Conservation (phyloP, 2,888 invertebrate species). For the Idaea straminata region DNA sequence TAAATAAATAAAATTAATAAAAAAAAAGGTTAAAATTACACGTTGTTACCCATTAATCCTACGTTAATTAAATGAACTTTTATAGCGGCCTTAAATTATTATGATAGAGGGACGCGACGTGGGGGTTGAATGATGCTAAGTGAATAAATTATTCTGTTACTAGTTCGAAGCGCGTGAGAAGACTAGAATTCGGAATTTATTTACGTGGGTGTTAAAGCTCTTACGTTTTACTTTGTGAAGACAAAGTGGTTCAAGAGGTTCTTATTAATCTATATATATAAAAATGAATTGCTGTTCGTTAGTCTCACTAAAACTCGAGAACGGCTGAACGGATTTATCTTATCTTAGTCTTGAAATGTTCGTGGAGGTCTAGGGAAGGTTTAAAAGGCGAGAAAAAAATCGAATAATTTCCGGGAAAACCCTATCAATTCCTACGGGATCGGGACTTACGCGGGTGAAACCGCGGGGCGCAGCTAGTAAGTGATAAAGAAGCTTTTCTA, state of each 20-base stretch:
- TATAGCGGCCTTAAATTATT: constrained; percentile 3
- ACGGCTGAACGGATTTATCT: too few relatives aligned
- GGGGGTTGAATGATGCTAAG: neutral
- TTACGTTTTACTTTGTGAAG: neutral
- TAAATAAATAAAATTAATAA: too few relatives aligned
- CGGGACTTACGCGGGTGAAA: too few relatives aligned
- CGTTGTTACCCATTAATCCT: constrained; percentile 13
- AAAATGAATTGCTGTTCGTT: too few relatives aligned
- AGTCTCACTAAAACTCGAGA: too few relatives aligned
- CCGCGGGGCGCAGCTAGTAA: too few relatives aligned
- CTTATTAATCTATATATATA: neutral
- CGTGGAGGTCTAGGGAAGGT: too few relatives aligned
- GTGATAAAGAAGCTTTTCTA: neutral
- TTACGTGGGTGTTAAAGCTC: neutral
- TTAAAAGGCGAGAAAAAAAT: too few relatives aligned
- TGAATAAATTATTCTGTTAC: neutral
- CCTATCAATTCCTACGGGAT: too few relatives aligned
- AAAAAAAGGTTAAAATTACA: constrained; percentile 25
- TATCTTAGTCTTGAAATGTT: too few relatives aligned
- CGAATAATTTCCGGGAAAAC: too few relatives aligned
- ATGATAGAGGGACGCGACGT: neutral
- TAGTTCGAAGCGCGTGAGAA: neutral
- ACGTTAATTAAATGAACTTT: constrained; percentile 16
- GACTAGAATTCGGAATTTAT: neutral
- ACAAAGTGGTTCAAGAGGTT: neutral